Conservation (phyloP, 2,888 invertebrate species). For the Taenaris catops region DNA sequence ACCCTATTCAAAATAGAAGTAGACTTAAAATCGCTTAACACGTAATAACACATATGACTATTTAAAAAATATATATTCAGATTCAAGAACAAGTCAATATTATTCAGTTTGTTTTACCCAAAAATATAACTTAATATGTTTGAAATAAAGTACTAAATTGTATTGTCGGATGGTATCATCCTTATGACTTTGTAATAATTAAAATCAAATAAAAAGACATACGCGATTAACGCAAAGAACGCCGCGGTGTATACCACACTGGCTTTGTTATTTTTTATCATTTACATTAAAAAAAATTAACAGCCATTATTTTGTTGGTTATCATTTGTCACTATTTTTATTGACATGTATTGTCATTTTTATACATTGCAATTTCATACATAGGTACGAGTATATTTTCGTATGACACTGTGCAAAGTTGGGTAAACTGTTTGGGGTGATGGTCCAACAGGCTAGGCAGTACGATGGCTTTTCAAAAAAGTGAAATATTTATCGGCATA, state of each 20-base stretch:
- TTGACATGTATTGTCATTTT: no score
- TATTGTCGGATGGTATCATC: not conserved
- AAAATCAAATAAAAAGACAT: conserved; percentile 17
- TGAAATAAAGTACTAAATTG: conserved; percentile 1
- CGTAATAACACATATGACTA: no score
- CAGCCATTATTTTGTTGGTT: no score
- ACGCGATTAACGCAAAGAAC: conserved; percentile 19
- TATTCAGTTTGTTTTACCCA: not conserved
- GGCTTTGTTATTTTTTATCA: not conserved
- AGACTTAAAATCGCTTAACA: conserved; percentile 2
- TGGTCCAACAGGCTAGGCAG: no score
- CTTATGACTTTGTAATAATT: conserved; percentile 7
- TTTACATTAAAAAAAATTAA: not conserved
- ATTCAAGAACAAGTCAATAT: conserved; percentile 15
- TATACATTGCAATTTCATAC: no score
- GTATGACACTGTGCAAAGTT: no score
- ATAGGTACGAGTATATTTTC: no score
- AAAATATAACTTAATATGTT: conserved; percentile 2
- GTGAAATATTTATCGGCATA: no score
- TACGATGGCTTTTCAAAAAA: no score
- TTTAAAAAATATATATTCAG: not conserved
- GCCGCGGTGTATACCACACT: conserved; percentile 11
- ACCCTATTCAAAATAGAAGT: not conserved
- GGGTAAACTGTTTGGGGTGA: no score
- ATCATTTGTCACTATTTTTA: no score